Evolutionary conservation across 2,888 invertebrate genomes (phyloP), one percentile per base, ranked within the genome.

Genomic region (Mechanitis mazaeus): DNA sequence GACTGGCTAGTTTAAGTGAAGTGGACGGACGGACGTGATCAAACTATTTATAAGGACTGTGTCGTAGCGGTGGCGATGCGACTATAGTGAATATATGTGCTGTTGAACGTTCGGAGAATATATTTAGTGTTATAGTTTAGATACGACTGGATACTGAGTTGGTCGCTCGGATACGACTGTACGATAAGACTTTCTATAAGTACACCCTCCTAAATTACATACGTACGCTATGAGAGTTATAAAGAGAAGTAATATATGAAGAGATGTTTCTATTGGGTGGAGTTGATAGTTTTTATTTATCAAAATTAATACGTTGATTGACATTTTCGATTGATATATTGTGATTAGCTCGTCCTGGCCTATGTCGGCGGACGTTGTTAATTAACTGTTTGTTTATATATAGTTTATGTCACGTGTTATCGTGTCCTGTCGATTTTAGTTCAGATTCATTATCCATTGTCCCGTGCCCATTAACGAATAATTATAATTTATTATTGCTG

Each of bases 1-100:
- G 89, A 89, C 89, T 89, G 89, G 84, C 85, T 89, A 89, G 89
- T 81, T 87, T 85, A 82, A 89, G 88, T 88, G 86, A 85, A 84
- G 89, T 88, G 89, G 79, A 76, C 79, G 80, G 83, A 85, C 78
- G 78, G 80, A 83, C 80, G 80, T 79, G 80, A 79, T 75, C 75
- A 78, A 79, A 74, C 67, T 77, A 76, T 75, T 73, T 75, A 72
- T 77, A 77, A 75, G 76, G 75, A 77, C 69, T 69, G 75, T 59
- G 38, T 56, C 45, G 54, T 56, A 76, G 71, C 74, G 74, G 71
- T 73, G 86, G 84, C 82, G 77, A 71, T 78, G 85, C 80, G 83
- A 85, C 83, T 84, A 83, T 87, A 88, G 88, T 88, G 89, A 85
- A 87, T 89, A 88, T 88, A 89, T 85, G 87, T 88, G 87, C 86